Conservation (phyloP, 2,888 invertebrate genomes). For the Caenorhabditis afra region DNA sequence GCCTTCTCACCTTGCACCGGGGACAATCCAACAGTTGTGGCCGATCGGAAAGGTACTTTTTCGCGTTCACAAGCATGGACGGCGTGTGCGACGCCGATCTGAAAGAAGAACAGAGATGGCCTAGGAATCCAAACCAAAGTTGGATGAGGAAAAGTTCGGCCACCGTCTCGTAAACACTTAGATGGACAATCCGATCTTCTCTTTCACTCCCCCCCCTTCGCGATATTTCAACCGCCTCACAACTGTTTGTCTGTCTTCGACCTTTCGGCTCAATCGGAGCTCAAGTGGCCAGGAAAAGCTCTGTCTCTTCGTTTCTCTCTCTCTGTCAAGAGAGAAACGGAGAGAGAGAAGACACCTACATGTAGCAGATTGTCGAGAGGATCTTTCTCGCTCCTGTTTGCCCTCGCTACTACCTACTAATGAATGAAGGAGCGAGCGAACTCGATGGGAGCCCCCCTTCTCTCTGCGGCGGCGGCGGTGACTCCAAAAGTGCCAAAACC, state of each 20-base stretch:
- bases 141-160: too few species aligned
- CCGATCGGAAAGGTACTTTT: constrained; percentile 78
- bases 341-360: constrained; percentile 8
- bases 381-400: constrained; percentile 17
- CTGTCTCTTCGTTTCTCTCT: too few species aligned
- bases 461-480: constrained; percentile 30
- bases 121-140: too few species aligned
- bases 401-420: background rate
- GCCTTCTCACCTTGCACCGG: constrained; percentile 76
- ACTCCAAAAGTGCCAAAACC: constrained; percentile 31
- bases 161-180: too few species aligned
- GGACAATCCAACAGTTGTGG: constrained; percentile 79
- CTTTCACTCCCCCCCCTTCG: background rate
- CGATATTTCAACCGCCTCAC: background rate
- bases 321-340: too few species aligned
- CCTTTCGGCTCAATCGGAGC: constrained; percentile 1
- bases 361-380: constrained; percentile 27
- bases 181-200: too few species aligned
- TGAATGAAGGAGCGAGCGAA: background rate
- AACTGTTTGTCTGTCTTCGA: background rate
- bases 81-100: constrained; percentile 78
- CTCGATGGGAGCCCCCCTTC: too few species aligned
- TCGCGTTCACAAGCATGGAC: constrained; percentile 79
- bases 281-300: background rate
- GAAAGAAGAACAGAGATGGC: constrained; percentile 20